Conservation (phyloP, 1,140 invertebrate genomes). For the Heliconius himera region DNA sequence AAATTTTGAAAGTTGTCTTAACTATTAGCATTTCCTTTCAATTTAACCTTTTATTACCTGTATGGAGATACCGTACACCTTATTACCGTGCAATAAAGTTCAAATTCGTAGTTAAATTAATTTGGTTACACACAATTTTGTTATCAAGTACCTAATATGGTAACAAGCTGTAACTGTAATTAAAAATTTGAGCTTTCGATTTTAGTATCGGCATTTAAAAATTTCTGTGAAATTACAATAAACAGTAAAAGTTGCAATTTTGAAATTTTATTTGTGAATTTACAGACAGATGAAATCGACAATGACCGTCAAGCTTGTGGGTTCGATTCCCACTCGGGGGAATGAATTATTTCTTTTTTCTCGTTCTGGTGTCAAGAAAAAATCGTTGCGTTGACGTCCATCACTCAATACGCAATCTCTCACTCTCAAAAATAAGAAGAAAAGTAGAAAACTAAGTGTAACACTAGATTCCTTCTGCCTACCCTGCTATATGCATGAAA, state of each 20-base stretch:
- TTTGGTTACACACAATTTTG: conserved; percentile 47
- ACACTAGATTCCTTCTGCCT: too few relatives aligned
- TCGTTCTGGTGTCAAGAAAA: too few relatives aligned
- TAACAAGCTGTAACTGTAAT: conserved; percentile 47
- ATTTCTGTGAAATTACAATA: conserved; percentile 24
- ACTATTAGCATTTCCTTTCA: conserved; percentile 45
- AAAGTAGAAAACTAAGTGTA: too few relatives aligned
- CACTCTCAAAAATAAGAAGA: too few relatives aligned
- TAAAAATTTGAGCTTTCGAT: conserved; percentile 54
- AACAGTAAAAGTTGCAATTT: not conserved
- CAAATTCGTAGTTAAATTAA: conserved; percentile 22
- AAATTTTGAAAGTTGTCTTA: conserved; percentile 47
- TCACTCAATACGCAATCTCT: too few relatives aligned
- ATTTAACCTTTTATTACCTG: conserved; percentile 37
- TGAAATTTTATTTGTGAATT: not conserved
- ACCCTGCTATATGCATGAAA: too few relatives aligned
- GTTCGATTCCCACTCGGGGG: too few relatives aligned
- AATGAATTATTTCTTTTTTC: too few relatives aligned
- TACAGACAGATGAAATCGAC: too few relatives aligned
- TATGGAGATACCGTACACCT: not conserved
- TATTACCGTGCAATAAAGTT: conserved; percentile 34
- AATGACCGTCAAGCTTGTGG: too few relatives aligned
- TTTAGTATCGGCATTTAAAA: conserved; percentile 40
- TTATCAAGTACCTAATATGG: conserved; percentile 41
- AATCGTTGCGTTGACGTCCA: too few relatives aligned